Base-by-base conservation (phyloP, 2,113 vertebrate species). In the Oncorhynchus keta region DNA sequence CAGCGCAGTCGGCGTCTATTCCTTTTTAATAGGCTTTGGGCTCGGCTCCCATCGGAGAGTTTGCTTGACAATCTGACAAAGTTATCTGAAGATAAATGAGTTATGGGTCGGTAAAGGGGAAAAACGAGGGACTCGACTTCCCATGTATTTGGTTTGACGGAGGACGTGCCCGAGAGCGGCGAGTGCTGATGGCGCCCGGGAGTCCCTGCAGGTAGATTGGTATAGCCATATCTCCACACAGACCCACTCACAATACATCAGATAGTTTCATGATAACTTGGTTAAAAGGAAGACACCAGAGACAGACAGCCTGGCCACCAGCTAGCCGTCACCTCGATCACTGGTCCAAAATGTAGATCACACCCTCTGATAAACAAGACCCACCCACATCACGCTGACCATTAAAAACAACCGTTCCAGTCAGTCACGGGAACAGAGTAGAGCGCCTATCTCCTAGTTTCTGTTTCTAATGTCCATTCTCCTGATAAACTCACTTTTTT, bases 21-120 rank as follows among this genome's bases (percentile, higher is more conserved):
- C 93, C 87, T 89, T 90, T 83, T 92, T 95, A 95, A 95, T 94
- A 92, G 92, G 94, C 93, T 95, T 92, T 89, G 89, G 92, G 90
- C 92, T 88, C 75, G 89, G 89, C 92, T 95, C 94, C 95, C 95
- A 90, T 87, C 89, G 94, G 94, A 96, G 94, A 94, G 92, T 95
- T 95, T 96, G 93, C 93, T 93, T 94, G 93, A 96, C 94, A 95
- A 95, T 95, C 93, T 96, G 94, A 96, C 95, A 96, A 95, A 94
- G 94, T 96, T 95, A 95, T 95, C 94, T 95, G 87, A 92, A 93
- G 94, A 95, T 96, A 96, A 96, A 95, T 95, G 93, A 92, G 90
- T 95, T 96, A 94, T 86, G 88, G 94, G 91, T 93, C 92, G 92
- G 83, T 84, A 81, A 84, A 81, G 77, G 90, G 2, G 14, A 20